Percentiles rank a stretch among this genome's conserved stretches.
phyloP scores from a whole-genome alignment of 2,888 invertebrate species.

The Pristionchus mayeri region DNA sequence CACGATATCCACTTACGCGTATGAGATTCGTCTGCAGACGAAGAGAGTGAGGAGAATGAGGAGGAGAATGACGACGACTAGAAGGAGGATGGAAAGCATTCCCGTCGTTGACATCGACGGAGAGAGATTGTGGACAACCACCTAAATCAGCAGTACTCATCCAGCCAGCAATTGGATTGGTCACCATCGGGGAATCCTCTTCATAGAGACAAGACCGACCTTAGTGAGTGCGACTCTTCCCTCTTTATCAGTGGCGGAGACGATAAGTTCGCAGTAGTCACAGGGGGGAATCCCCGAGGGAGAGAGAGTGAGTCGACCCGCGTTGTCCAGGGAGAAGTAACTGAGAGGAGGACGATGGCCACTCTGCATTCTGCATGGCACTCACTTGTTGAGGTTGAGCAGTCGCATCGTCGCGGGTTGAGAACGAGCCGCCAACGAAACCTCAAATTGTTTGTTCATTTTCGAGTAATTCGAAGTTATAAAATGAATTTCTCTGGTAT shows the following conservation, averaged over 20 bases:
- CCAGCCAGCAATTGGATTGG: background rate
- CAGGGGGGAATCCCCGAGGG: constrained; percentile 44
- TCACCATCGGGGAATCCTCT: background rate
- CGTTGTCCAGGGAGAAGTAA: constrained; percentile 49
- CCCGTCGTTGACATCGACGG: constrained; percentile 45
- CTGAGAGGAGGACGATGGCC: background rate
- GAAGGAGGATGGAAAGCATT: constrained; percentile 56
- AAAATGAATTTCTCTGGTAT: background rate
- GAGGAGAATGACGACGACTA: constrained; percentile 58
- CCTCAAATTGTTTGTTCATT: constrained; percentile 8
- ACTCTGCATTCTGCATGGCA: no score
- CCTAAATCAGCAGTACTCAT: background rate
- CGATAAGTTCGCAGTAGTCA: constrained; percentile 65
- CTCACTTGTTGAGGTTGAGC: constrained; percentile 49
- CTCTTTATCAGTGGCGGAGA: constrained; percentile 63
- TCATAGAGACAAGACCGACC: constrained; percentile 48
- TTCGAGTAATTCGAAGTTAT: background rate
- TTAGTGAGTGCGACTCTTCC: constrained; percentile 58
- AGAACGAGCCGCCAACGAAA: constrained; percentile 30
- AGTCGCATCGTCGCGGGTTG: constrained; percentile 32
- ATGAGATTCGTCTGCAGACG: constrained; percentile 59
- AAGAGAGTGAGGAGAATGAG: constrained; percentile 58
- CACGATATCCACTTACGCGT: constrained; percentile 53
- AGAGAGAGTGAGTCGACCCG: constrained; percentile 41
- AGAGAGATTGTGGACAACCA: constrained; percentile 47